These are phyloP conservation scores for Holothuria scabra DNA, from an alignment of 53 echinoderm and acorn worm genomes.

Conservation along the genomic window DNA sequence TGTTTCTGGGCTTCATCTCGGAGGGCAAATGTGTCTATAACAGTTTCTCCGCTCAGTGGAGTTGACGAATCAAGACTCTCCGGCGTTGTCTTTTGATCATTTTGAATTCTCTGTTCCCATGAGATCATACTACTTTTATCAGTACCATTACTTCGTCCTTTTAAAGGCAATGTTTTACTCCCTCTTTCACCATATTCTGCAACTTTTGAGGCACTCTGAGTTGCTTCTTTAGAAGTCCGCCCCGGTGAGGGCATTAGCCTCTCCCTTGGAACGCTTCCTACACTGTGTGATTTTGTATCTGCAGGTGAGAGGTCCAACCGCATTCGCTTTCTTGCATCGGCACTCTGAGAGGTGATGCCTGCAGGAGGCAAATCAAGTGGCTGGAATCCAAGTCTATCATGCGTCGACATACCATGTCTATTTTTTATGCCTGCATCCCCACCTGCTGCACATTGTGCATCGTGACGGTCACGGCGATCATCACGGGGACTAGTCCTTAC, in stretches of 20 bases:
- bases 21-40: conserved; percentile 71
- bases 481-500: too few relatives aligned
- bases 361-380: conserved; percentile 57
- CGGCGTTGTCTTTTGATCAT: conserved; percentile 64
- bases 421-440: background rate
- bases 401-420: background rate
- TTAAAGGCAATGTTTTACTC: background rate
- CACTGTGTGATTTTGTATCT: conserved; percentile 38
- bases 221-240: conserved; percentile 81
- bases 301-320: conserved; percentile 83
- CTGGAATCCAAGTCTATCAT: conserved; percentile 11
- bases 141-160: conserved; percentile 23
- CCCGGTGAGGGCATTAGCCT: conserved; percentile 84
- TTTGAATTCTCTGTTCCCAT: conserved; percentile 39
- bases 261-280: conserved; percentile 51
- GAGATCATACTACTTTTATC: conserved; percentile 28
- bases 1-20: conserved; percentile 14
- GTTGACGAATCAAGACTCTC: conserved; percentile 83
- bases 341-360: conserved; percentile 55
- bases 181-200: conserved; percentile 79
- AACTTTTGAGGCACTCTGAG: conserved; percentile 70
- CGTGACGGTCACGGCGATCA: too few relatives aligned
- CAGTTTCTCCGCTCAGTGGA: conserved; percentile 89
- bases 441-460: background rate
- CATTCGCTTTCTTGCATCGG: conserved; percentile 63